Percentiles rank a stretch among this genome's conserved stretches.
Evolutionary conservation across 2,113 vertebrate genomes (phyloP).

Genomic region (Mesembrinibis cayennensis): DNA sequence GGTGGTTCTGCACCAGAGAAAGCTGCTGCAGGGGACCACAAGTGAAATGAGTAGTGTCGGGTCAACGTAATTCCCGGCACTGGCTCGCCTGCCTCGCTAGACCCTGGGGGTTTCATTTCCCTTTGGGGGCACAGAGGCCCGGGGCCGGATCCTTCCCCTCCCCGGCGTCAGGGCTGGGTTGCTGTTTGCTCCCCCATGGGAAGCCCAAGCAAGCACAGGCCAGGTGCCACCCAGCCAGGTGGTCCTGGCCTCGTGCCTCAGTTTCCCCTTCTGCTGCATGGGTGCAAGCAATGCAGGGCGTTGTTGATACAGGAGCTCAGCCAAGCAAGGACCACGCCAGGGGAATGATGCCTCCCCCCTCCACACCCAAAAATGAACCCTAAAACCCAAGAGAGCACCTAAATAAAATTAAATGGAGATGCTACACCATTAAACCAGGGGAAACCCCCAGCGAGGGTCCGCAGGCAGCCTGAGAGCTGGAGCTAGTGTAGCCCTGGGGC

Average conservation of each 20-base stretch:
- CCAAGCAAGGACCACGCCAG: background rate
- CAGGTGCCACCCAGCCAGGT: too few relatives aligned
- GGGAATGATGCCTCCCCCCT: too few relatives aligned
- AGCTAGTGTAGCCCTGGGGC: accelerated
- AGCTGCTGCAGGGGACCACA: background rate
- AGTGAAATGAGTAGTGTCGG: background rate
- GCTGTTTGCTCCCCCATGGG: background rate
- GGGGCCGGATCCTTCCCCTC: accelerated
- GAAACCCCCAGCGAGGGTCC: accelerated
- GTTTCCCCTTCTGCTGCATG: background rate
- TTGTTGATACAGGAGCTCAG: background rate
- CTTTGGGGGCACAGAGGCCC: too few relatives aligned
- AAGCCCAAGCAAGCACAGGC: background rate
- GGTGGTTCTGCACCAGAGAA: accelerated
- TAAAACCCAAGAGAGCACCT: background rate
- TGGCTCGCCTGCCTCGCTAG: accelerated
- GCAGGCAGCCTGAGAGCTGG: accelerated
- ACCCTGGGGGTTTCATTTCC: too few relatives aligned
- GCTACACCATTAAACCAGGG: accelerated
- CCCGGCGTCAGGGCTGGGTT: accelerated
- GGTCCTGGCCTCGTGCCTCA: background rate
- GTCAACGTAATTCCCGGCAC: accelerated
- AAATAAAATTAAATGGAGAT: background rate
- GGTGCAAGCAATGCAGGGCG: too few relatives aligned
- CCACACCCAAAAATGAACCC: background rate